These are phyloP conservation scores for Chascanopsetta lugubris DNA, from an alignment of 2,113 vertebrate species.

Conservation along the genomic window DNA sequence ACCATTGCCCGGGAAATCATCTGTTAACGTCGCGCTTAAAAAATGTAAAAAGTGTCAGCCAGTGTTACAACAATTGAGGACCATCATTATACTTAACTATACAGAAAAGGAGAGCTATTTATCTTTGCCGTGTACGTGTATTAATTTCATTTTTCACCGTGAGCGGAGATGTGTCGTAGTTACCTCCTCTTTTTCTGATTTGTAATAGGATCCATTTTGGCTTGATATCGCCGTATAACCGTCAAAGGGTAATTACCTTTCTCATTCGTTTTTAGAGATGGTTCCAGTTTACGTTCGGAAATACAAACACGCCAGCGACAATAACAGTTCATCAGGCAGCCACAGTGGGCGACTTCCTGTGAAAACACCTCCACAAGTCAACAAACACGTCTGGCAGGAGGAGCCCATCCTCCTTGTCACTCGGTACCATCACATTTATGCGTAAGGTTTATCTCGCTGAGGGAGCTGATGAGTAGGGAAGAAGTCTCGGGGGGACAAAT, in stretches of 20 bases:
- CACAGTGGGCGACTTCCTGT: slow-evolving; percentile 7
- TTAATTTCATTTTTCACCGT: neutral
- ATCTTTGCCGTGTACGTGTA: slow-evolving; percentile 30
- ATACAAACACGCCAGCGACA: neutral
- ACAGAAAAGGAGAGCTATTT: slow-evolving; percentile 26
- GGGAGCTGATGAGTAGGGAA: slow-evolving; percentile 67
- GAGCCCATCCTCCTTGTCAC: slow-evolving; percentile 50
- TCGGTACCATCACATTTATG: slow-evolving; percentile 47
- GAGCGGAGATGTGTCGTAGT: slow-evolving; percentile 19
- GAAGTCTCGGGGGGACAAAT: slow-evolving; percentile 33
- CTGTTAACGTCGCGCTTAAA: slow-evolving; percentile 53
- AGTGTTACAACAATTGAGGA: slow-evolving; percentile 41
- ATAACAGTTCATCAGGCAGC: slow-evolving; percentile 29
- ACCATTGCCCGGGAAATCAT: slow-evolving; percentile 58
- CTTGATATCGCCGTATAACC: slow-evolving; percentile 22
- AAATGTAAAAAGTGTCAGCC: slow-evolving; percentile 38
- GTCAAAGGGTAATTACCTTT: slow-evolving; percentile 23
- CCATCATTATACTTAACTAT: slow-evolving; percentile 54
- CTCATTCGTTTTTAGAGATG: neutral
- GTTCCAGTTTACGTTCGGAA: neutral
- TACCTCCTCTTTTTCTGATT: slow-evolving; percentile 22
- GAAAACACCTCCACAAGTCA: slow-evolving; percentile 32
- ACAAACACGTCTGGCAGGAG: slow-evolving; percentile 31
- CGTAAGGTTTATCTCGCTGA: slow-evolving; percentile 60
- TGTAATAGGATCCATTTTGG: slow-evolving; percentile 35